Base-by-base conservation (phyloP, 2,113 vertebrate species). In the Pachyramphus minor region DNA sequence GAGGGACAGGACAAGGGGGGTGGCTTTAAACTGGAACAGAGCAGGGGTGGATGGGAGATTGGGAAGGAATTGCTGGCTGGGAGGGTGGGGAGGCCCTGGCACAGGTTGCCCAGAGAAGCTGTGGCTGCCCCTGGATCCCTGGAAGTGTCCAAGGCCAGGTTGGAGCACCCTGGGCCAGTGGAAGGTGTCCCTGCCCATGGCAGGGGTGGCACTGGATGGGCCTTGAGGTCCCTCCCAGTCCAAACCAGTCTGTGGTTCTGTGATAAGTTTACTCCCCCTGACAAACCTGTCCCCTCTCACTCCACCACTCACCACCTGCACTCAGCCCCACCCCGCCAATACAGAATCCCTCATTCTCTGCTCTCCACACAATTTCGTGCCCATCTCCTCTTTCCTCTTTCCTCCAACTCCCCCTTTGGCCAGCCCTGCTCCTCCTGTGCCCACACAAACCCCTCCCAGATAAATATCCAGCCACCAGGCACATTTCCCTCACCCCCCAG, bases 281-380 rank as follows among this genome's bases (percentile, higher is more conserved):
- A 27, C 12, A 62, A 12, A 9, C 20, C 74, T 5, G 1, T 56
- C 23, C 75, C 49, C 15, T 33, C 55, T n/a, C 17, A 12, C 31
- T 12, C 25, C 2, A 2, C 14, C 8, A 2, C 6, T 16, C 41
- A 14, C 59, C 58, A 35, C 22, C 55, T n/a, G 55, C 21, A 33
- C 20, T 22, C 55, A 55, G 6, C 30, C 39, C 35, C 4, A 5
- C 35, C 37, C 44, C 2, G 25, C 53, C 4, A 0, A 9, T 5
- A 5, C 5, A 11, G 64, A 31, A 20, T 15, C 20, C 31, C 55
- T 56, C 33, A 8, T 56, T 12, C 37, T 30, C 28, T 14, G 12
- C 11, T 21, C 58, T 64, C 37, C 50, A 10, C 24, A 18, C 12
- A 5, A 19, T 12, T 31, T 52, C 24, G 31, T 45, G 8, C 24